Percentiles rank a stretch among this genome's conserved stretches.
These are phyloP conservation scores for Saguinus midas DNA, from an alignment of 2,113 vertebrate genomes.

Conservation along the genomic window DNA sequence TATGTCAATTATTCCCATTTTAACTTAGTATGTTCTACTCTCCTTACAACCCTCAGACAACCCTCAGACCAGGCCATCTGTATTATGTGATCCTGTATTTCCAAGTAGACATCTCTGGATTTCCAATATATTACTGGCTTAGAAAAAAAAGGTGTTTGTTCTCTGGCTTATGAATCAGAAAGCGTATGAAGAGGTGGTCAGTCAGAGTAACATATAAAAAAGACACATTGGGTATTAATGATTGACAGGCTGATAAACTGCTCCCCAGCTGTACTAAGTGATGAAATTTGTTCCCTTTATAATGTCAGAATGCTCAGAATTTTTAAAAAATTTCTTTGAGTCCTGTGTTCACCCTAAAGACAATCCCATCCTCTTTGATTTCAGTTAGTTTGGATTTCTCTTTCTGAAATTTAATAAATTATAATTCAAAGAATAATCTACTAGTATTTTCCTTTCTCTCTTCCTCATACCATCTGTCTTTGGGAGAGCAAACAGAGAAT, in stretches of 20 bases:
- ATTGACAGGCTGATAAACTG: background rate
- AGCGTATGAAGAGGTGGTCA: background rate
- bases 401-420: background rate
- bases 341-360: background rate
- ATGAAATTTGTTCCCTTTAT: background rate
- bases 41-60: background rate
- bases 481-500: background rate
- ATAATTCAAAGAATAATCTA: background rate
- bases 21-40: background rate
- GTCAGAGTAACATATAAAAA: background rate
- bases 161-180: slow-evolving; percentile 2
- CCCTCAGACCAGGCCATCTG: background rate
- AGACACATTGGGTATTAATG: background rate
- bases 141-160: background rate
- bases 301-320: background rate
- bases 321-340: background rate
- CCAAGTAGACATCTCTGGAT: background rate
- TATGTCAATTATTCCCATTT: background rate
- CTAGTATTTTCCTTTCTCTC: background rate
- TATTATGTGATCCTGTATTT: background rate
- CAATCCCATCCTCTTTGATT: background rate
- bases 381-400: background rate
- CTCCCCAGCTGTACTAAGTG: background rate
- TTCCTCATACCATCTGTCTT: background rate
- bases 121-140: background rate